Base-by-base conservation (phyloP, 2,888 invertebrate species). In the Hypselothyrea guttata region DNA sequence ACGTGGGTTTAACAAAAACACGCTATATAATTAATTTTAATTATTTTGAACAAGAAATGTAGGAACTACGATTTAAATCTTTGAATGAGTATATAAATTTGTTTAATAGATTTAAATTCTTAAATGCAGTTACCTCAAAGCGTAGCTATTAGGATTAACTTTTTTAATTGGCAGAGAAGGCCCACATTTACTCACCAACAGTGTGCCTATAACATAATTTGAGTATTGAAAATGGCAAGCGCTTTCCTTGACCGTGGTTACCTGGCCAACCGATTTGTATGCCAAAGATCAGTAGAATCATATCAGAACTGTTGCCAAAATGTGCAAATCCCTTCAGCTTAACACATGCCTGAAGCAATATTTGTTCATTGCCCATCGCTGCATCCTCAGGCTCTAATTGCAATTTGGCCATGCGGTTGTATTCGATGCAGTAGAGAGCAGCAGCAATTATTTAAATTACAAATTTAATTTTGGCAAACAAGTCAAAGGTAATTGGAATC, bases 381-480 rank as follows among this genome's bases (percentile, higher is more conserved):
- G 38, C 48, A 62, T 75, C 76, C 16, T 68, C 54, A 2, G 60
- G 57, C 13, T 37, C 41, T 45, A 83, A 58, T 33, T 55, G 49
- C 9, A 65, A 28, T 15, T 55, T 41, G 15, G 53, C 56, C 79
- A 76, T 83, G 11, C n/a, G 18, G n/a, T 9, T 35, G 7, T 4
- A n/a, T 15, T 11, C n/a, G n/a, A n/a, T n/a, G 31, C 7, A 2
- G 8, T 12, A 28, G 7, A 30, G 7, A 9, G 28, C n/a, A 11
- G 12, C 1, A 9, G 15, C 28, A 34, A 37, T 15, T 30, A 5
- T 22, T n/a, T 5, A 22, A 49, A 49, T 7, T 59, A 56, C 4
- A 30, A 42, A 16, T 22, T 28, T 38, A 82, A 54, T 64, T 68
- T 82, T 71, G 71, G 33, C 51, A 69, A 40, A 40, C 11, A 62